Evolutionary conservation across 2,888 invertebrate species (phyloP), one percentile per base, ranked within the genome.

Genomic region (Suillia variegata): DNA sequence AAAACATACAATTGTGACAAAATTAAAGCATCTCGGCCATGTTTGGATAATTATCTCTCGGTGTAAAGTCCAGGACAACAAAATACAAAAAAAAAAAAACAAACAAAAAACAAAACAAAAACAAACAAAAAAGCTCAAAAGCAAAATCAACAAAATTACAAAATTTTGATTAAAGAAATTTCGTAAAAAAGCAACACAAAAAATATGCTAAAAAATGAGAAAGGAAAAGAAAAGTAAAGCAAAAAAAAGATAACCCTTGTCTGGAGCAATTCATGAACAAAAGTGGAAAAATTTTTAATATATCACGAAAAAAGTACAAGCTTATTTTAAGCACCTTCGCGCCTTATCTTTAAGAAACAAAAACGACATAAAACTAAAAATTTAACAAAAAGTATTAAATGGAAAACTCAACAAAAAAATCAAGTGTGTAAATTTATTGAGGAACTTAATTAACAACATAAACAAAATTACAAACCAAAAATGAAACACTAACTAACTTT

Each of bases 321-420:
- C 87, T 87, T 87, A 86, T 86, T 87, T 86, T 85, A 80, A 87
- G 87, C 87, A 87, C 87, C 87, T 87, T 87, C 87, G 87, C 87
- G 87, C 87, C 87, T 87, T 87, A 87, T 86, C 86, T 85, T 85
- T 84, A 85, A 83, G 83, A 83, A 84, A 83, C 82, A 77, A 73
- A 72, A 73, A 69, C 58, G 66, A 67, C 58, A 61, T 58, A 59
- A 59, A 69, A 67, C 18, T 63, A 68, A 66, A 69, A 61, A 64
- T 53, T 65, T 67, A 66, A 67, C 33, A 59, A 68, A 65, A 48
- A 60, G 52, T 57, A 48, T 26, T 33, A 47, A 55, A 55, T 18
- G 13, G 6, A 31, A 47, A 48, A 38, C 12, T 15, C 12, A 58
- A 62, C 48, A 49, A 31, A 63, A 59, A 71, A 70, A 64, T 55